Evolutionary conservation across 2,797 vertebrate species (phyloP).

Genomic region (Microcaecilia unicolor): DNA sequence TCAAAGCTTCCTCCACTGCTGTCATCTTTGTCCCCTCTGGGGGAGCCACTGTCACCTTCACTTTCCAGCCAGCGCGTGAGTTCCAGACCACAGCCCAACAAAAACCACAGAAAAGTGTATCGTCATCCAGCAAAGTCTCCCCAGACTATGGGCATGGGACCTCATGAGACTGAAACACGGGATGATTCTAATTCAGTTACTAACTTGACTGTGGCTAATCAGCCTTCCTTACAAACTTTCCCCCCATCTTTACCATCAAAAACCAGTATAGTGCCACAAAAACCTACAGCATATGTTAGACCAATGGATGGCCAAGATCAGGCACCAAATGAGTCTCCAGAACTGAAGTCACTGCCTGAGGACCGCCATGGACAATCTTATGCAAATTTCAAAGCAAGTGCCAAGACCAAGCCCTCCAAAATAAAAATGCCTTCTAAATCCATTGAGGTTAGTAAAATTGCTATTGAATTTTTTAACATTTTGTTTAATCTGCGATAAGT

Average conservation of each 20-base stretch:
- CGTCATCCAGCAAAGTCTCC: constrained; percentile 26
- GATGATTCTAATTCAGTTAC: constrained; percentile 24
- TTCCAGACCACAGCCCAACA: constrained; percentile 46
- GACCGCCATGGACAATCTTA: constrained; percentile 54
- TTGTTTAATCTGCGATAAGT: too few species aligned
- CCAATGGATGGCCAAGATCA: constrained; percentile 94
- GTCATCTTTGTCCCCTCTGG: constrained; percentile 52
- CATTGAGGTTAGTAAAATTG: constrained; percentile 64
- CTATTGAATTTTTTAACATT: not conserved
- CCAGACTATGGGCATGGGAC: constrained; percentile 27
- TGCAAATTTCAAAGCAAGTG: constrained; percentile 51
- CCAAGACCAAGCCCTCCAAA: constrained; percentile 60
- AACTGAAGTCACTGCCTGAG: constrained; percentile 71
- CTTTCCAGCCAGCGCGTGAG: constrained; percentile 64
- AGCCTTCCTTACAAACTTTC: constrained; percentile 68
- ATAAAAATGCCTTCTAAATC: constrained; percentile 59
- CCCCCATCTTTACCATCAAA: constrained; percentile 71
- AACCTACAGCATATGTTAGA: constrained; percentile 90
- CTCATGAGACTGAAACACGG: constrained; percentile 33
- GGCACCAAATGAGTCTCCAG: constrained; percentile 67
- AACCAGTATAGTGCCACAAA: constrained; percentile 67
- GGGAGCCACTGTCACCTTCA: constrained; percentile 59
- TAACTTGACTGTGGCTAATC: constrained; percentile 39
- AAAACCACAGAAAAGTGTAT: constrained; percentile 27
- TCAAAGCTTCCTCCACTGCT: constrained; percentile 48